Base-by-base conservation (phyloP, 2,888 invertebrate genomes). In the Drosophila pseudotakahashii region DNA sequence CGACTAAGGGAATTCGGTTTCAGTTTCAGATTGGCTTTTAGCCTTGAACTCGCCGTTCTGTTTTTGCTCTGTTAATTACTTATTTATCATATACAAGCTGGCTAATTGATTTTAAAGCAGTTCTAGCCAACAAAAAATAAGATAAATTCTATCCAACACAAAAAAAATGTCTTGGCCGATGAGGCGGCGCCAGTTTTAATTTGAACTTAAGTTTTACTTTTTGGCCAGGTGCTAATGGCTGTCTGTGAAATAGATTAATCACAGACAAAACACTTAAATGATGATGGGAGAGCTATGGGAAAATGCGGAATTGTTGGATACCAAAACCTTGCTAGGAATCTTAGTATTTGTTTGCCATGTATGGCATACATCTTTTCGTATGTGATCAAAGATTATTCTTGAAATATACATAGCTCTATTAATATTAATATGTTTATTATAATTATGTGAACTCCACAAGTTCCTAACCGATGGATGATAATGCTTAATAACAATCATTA, bases 81-180 rank as follows among this genome's bases (percentile, higher is more conserved):
- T 76, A 78, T 73, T 77, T 79, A 81, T 66, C 66, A 53, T 66
- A 53, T 75, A 57, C 74, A 60, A 44, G 48, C 23, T 57, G 50
- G 55, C 70, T 74, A 79, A 86, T 78, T 80, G 77, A 81, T 79
- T 81, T 78, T 67, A 45, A 77, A 85, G 72, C 77, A 72, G 76
- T 75, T 80, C 70, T 74, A 55, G 58, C 13, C 44, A 53, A 11
- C 26, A 61, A 41, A 62, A 51, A 54, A 37, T 7, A 37, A 19
- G 44, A 60, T 13, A 39, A 57, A 62, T 62, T 62, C 34, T 14
- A 37, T 30, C 42, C 26, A 30, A n/a, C n/a, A n/a, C n/a, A 30
- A 7, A 23, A 11, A 26, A 51, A 16, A 30, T 2, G 16, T 26
- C 7, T 36, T 26, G 23, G 36, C 3, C 37, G 36, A 50, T 36